These are phyloP conservation scores for Pardalotus punctatus DNA, from an alignment of 2,113 vertebrate species.

Conservation along the genomic window DNA sequence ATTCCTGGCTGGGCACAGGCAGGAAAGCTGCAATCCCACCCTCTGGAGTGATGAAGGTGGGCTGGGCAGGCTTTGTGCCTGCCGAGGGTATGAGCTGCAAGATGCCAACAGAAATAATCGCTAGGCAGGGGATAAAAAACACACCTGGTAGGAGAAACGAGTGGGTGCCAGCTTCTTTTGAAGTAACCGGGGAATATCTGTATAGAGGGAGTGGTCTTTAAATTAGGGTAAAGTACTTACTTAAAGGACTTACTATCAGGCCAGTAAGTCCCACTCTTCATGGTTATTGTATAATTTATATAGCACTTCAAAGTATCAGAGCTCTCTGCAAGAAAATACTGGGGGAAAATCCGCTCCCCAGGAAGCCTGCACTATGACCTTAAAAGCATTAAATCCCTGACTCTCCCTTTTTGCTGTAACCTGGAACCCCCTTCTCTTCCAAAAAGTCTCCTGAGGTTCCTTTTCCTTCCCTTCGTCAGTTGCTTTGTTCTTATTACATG, in stretches of 20 bases:
- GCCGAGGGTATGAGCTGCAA: background rate
- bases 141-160: background rate
- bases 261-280: background rate
- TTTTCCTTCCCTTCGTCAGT: background rate
- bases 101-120: background rate
- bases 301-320: background rate
- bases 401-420: background rate
- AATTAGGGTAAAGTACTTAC: background rate
- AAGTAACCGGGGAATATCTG: rapidly evolving
- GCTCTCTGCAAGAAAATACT: background rate
- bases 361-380: background rate
- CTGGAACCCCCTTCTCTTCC: background rate
- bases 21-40: background rate
- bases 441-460: background rate
- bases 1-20: background rate
- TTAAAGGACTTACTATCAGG: background rate
- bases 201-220: background rate
- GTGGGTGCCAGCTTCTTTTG: background rate
- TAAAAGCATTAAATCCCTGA: background rate
- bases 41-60: rapidly evolving
- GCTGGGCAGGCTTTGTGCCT: background rate
- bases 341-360: background rate
- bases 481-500: background rate
- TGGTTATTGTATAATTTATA: background rate
- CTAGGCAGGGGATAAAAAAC: background rate